Evolutionary conservation across 2,797 vertebrate genomes (phyloP).

Genomic region (Poeciliopsis turneri): DNA sequence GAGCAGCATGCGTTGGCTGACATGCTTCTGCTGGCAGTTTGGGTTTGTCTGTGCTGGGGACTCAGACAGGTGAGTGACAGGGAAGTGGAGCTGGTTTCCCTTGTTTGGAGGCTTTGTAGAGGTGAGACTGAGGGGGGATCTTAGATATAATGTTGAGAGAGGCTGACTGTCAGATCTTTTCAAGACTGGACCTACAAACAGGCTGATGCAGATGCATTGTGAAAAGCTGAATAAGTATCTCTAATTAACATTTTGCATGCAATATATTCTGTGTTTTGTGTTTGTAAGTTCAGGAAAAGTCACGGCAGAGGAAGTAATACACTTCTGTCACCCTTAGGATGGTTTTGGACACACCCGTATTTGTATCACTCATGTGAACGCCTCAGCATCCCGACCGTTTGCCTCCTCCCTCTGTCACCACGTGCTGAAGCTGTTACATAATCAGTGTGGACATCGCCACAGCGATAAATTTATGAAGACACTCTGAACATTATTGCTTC

Average conservation of each 20-base stretch:
- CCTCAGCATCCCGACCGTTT: conserved; percentile 56
- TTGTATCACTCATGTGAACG: conserved; percentile 42
- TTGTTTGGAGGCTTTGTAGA: conserved; percentile 48
- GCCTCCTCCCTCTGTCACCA: conserved; percentile 37
- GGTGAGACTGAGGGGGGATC: background rate
- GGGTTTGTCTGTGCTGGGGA: conserved; percentile 56
- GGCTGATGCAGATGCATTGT: background rate
- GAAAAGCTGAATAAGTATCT: background rate
- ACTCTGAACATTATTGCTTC: conserved; percentile 25
- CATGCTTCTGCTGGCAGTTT: conserved; percentile 58
- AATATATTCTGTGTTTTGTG: background rate
- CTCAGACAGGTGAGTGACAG: conserved; percentile 72
- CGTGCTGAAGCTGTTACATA: conserved; percentile 64
- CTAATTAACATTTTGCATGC: background rate
- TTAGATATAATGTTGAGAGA: conserved; percentile 34
- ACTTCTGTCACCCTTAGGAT: background rate
- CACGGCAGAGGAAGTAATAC: background rate
- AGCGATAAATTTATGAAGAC: conserved; percentile 28
- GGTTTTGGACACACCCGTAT: conserved; percentile 26
- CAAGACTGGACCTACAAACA: conserved; percentile 11
- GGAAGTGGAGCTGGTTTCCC: conserved; percentile 22
- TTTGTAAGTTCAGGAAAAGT: conserved; percentile 3
- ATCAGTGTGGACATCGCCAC: conserved; percentile 46
- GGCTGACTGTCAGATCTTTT: conserved; percentile 14
- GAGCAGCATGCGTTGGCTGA: conserved; percentile 56